Evolutionary conservation across 64 coral and sea anemone genomes (phyloP), one percentile per base, ranked within the genome.

Genomic region (Platygyra sinensis): DNA sequence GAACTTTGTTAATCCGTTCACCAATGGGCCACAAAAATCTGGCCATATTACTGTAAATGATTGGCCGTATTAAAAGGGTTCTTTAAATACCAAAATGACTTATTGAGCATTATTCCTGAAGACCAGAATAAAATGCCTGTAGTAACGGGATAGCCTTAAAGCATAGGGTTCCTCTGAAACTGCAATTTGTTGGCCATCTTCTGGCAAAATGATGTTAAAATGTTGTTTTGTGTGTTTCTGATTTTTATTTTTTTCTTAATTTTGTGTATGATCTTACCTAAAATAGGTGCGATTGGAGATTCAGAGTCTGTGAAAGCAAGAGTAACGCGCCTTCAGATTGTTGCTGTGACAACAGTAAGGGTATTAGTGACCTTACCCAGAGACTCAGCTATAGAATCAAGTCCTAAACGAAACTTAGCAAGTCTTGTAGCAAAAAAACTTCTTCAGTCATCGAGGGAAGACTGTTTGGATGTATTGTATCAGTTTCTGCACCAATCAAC

Each of bases 401-500:
- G 30, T 65, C 30, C 75, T 55, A 92, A 92, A 67, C 52, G n/a
- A 62, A 92, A 92, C 90, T 72, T 92, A 59, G 72, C 90, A 24
- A 50, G 72, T 19, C 39, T 92, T 61, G 25, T 92, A 46, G 90
- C 82, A 5, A 92, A 92, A 73, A 92, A 92, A 87, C 76, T 92
- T 65, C 75, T 92, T 59, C 82, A 92, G 25, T 10, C 75, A 79
- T 78, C 90, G 24, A 62, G 80, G 54, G 90, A 87, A 29, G 87
- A 92, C n/a, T 86, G 85, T 27, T 20, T 94, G 18, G 82, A 89
- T 14, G 60, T 67, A 3, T 33, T 94, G 19, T 60, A 86, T 59
- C 72, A 78, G 67, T 75, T 72, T 62, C 31, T 74, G 14, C 19
- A 65, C 36, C 65, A 86, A 27, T 79, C 69, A 78, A 39, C 75